Evolutionary conservation across 2,797 vertebrate genomes (phyloP).

Genomic region (Eptatretus atami): DNA sequence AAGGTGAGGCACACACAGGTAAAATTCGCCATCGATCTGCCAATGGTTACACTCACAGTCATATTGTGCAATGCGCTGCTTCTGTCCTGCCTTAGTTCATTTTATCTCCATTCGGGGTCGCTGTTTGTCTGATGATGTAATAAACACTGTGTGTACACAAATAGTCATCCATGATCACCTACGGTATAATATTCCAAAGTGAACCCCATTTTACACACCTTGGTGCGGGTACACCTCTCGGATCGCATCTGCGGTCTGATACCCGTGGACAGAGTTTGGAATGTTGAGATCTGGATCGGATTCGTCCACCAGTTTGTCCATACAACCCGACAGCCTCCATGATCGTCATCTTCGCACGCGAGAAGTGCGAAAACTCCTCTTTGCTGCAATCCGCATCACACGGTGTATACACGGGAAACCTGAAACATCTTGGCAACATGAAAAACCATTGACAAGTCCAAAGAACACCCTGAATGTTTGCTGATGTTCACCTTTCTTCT

Average conservation of each 20-base stretch:
- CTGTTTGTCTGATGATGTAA: too few relatives aligned
- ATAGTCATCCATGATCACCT: too few relatives aligned
- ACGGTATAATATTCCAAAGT: too few relatives aligned
- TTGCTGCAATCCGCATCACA: conserved; percentile 16
- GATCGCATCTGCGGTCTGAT: conserved; percentile 68
- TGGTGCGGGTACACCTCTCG: conserved; percentile 44
- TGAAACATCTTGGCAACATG: background rate
- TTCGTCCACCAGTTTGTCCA: conserved; percentile 51
- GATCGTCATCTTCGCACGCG: conserved; percentile 21
- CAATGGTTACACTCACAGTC: too few relatives aligned
- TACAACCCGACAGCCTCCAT: conserved; percentile 35
- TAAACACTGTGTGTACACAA: too few relatives aligned
- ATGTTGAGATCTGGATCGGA: conserved; percentile 77
- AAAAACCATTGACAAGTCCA: background rate
- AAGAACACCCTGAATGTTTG: too few relatives aligned
- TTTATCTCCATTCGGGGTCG: too few relatives aligned
- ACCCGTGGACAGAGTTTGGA: conserved; percentile 70
- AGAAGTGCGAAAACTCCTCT: conserved; percentile 22
- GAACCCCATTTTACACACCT: conserved; percentile 12
- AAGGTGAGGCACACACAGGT: conserved; percentile 6
- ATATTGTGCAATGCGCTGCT: too few relatives aligned
- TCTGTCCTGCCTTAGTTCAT: too few relatives aligned
- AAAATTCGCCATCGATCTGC: background rate
- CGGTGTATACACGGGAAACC: background rate
- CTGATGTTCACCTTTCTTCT: conserved; percentile 23